phyloP scores from a whole-genome alignment of 2,113 vertebrate species.

The Festucalex cinctus region DNA sequence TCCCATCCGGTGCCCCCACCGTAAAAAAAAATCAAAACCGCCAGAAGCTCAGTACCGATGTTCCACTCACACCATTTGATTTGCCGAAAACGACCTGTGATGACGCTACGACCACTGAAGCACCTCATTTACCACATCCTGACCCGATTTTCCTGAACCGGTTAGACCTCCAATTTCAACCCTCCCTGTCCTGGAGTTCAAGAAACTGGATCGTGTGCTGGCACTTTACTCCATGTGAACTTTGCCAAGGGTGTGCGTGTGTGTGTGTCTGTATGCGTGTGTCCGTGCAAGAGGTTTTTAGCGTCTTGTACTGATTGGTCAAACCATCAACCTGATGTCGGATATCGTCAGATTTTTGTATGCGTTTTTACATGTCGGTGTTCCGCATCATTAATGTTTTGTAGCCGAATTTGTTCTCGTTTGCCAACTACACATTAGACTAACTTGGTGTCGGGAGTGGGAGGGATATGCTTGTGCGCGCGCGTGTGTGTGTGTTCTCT shows the following conservation, averaged over 20 bases:
- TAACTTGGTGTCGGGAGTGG: slow-evolving; percentile 24
- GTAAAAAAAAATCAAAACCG: slow-evolving; percentile 29
- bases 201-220: slow-evolving; percentile 57
- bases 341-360: slow-evolving; percentile 41
- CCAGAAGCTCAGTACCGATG: slow-evolving; percentile 40
- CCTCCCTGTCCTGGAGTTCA: slow-evolving; percentile 25
- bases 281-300: background rate
- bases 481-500: slow-evolving; percentile 47
- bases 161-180: slow-evolving; percentile 8
- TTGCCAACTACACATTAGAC: slow-evolving; percentile 54
- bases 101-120: slow-evolving; percentile 35
- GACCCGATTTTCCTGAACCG: slow-evolving; percentile 11
- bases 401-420: slow-evolving; percentile 55
- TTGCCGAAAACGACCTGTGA: slow-evolving; percentile 38
- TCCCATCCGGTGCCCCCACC: slow-evolving; percentile 46
- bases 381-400: slow-evolving; percentile 52
- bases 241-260: slow-evolving; percentile 68
- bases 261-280: slow-evolving; percentile 47
- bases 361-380: slow-evolving; percentile 58
- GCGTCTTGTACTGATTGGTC: slow-evolving; percentile 41
- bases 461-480: slow-evolving; percentile 26
- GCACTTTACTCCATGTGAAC: slow-evolving; percentile 71
- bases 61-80: slow-evolving; percentile 55
- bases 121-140: slow-evolving; percentile 29
- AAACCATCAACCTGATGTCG: slow-evolving; percentile 56